These are phyloP conservation scores for Oryzias dopingdopingensis DNA, from an alignment of 2,797 vertebrate genomes.

Conservation along the genomic window DNA sequence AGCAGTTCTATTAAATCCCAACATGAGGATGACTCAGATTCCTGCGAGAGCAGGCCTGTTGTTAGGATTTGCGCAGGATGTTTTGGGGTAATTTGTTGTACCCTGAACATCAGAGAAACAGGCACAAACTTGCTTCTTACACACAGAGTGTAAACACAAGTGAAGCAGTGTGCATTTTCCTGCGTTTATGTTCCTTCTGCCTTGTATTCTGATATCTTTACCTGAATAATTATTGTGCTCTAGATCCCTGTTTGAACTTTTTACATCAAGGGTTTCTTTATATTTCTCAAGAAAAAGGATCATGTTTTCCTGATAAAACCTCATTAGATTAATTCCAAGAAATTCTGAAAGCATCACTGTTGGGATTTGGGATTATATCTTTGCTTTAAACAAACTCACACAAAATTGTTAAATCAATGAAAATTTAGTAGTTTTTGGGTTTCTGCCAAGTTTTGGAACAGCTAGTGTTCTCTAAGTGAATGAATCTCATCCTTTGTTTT, in stretches of 20 bases:
- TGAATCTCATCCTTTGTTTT: slow-evolving; percentile 19
- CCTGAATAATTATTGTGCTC: slow-evolving; percentile 11
- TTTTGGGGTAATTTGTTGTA: slow-evolving; percentile 41
- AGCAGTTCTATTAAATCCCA: no score
- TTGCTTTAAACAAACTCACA: no score
- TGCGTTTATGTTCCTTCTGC: slow-evolving; percentile 12
- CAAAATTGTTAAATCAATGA: no score
- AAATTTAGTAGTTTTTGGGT: no score
- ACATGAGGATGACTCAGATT: not conserved
- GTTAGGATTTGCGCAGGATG: slow-evolving; percentile 39
- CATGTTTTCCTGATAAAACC: no score
- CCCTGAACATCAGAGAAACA: slow-evolving; percentile 31
- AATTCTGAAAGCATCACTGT: no score
- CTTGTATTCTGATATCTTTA: slow-evolving; percentile 36
- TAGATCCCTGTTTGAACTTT: slow-evolving; percentile 33
- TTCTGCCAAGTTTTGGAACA: no score
- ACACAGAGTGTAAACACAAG: slow-evolving; percentile 2
- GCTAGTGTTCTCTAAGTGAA: no score
- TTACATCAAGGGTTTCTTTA: slow-evolving; percentile 1
- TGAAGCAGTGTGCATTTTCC: not conserved
- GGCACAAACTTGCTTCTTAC: slow-evolving; percentile 44
- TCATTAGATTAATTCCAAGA: no score
- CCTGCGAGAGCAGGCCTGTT: slow-evolving; percentile 15
- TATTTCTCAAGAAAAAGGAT: no score
- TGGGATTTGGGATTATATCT: no score